A percentile compares a stretch with the other conserved stretches of the same genome.
These are phyloP conservation scores for Tringa solitaria DNA, from an alignment of 2,113 vertebrate genomes.

Conservation along the genomic window DNA sequence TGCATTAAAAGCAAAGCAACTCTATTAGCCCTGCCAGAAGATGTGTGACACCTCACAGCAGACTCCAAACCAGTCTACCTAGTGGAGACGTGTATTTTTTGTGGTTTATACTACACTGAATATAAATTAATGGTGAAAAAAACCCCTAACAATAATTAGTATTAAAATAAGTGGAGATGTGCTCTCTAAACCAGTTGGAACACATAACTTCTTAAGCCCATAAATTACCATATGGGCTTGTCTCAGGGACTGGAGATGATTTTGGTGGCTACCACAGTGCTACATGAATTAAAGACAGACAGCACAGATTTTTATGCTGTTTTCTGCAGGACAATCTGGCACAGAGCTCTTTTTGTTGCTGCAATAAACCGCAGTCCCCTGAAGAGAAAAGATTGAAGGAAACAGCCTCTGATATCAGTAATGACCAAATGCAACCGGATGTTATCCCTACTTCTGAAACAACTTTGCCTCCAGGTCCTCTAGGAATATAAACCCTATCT, in stretches of 20 bases:
- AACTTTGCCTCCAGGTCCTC: background rate
- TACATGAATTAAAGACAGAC: background rate
- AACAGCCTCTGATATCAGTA: background rate
- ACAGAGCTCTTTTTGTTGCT: background rate
- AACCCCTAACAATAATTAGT: background rate
- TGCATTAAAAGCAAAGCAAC: background rate
- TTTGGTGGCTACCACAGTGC: background rate
- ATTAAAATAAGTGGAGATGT: background rate
- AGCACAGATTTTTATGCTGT: background rate
- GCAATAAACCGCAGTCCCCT: background rate
- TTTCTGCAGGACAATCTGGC: background rate
- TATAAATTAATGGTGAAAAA: background rate
- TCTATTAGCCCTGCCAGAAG: background rate
- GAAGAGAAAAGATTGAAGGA: background rate
- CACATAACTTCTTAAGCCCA: background rate
- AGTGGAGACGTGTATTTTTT: background rate
- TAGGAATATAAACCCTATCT: background rate
- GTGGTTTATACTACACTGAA: background rate
- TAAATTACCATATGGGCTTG: background rate
- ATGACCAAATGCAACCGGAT: background rate
- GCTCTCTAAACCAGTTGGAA: background rate
- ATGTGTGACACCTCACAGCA: background rate
- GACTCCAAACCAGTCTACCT: background rate
- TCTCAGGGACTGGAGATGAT: background rate
- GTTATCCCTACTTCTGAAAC: background rate